phyloP scores from a whole-genome alignment of 2,797 vertebrate species.

The Lutjanus argentimaculatus region DNA sequence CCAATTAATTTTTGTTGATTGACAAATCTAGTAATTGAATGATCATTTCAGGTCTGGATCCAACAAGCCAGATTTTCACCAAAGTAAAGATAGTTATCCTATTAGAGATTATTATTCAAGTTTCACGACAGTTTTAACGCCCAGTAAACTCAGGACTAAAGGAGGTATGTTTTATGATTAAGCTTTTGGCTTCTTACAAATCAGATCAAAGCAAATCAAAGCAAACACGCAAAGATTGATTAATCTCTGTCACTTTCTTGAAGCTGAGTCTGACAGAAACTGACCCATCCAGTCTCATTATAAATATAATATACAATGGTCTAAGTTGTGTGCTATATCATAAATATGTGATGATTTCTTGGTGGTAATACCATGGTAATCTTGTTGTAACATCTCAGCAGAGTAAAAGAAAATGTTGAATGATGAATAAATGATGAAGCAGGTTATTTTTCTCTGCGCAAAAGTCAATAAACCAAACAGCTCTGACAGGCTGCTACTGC shows the following conservation, averaged over 20 bases:
- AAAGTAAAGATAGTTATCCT: too few relatives aligned
- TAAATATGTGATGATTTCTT: too few relatives aligned
- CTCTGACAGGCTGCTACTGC: too few relatives aligned
- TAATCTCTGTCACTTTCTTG: not conserved
- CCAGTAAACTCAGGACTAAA: not conserved
- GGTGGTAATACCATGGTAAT: too few relatives aligned
- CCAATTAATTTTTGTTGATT: not conserved
- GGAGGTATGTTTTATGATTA: not conserved
- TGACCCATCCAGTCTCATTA: not conserved
- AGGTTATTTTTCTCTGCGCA: too few relatives aligned
- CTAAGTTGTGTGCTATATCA: not conserved
- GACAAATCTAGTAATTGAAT: not conserved
- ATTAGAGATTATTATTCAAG: not conserved
- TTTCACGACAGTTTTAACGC: not conserved
- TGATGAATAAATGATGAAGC: too few relatives aligned
- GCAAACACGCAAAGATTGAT: not conserved
- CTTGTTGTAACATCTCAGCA: not conserved
- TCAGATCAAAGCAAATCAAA: not conserved
- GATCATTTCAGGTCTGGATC: not conserved
- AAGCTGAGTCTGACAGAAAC: not conserved
- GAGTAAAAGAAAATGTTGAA: too few relatives aligned
- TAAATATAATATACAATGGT: too few relatives aligned
- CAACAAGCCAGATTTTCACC: too few relatives aligned
- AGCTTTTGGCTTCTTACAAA: not conserved
- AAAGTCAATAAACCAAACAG: too few relatives aligned